Evolutionary conservation across 1,140 invertebrate species (phyloP).

Genomic region (Melitaea cinxia): DNA sequence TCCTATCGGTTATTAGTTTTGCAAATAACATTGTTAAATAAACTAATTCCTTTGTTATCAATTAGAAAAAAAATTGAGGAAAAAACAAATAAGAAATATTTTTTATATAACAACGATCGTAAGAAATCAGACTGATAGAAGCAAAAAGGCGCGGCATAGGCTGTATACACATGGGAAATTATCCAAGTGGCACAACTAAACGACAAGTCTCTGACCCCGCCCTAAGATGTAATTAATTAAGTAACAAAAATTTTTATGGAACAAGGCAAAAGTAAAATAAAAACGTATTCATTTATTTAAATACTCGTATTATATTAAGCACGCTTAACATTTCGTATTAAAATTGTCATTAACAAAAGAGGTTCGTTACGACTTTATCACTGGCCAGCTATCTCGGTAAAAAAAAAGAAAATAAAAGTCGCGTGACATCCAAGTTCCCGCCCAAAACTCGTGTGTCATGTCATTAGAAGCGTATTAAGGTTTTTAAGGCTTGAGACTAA

Average conservation of each 20-base stretch:
- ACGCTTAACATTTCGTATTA: conserved; percentile 7
- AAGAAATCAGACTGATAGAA: conserved; percentile 45
- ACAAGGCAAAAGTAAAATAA: conserved; percentile 1
- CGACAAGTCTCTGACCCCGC: conserved; percentile 51
- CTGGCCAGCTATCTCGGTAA: conserved; percentile 32
- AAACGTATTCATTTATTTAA: neutral
- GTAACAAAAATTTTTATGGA: neutral
- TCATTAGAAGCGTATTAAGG: conserved; percentile 70
- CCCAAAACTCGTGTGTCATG: conserved; percentile 68
- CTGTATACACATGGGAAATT: conserved; percentile 68
- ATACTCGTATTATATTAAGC: conserved; percentile 1
- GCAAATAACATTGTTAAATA: neutral
- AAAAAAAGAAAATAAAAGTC: conserved; percentile 50
- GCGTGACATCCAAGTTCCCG: conserved; percentile 51
- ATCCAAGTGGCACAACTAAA: conserved; percentile 54
- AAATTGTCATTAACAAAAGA: conserved; percentile 19
- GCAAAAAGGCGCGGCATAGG: conserved; percentile 60
- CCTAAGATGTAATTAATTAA: conserved; percentile 56
- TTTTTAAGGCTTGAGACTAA: conserved; percentile 72
- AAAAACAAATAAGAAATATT: neutral
- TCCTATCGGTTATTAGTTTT: neutral
- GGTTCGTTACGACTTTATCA: conserved; percentile 28
- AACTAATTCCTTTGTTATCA: neutral
- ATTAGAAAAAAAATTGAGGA: neutral
- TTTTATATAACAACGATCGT: conserved; percentile 21